Conservation (phyloP, 2,888 invertebrate species). For the Leptopilina syphax region DNA sequence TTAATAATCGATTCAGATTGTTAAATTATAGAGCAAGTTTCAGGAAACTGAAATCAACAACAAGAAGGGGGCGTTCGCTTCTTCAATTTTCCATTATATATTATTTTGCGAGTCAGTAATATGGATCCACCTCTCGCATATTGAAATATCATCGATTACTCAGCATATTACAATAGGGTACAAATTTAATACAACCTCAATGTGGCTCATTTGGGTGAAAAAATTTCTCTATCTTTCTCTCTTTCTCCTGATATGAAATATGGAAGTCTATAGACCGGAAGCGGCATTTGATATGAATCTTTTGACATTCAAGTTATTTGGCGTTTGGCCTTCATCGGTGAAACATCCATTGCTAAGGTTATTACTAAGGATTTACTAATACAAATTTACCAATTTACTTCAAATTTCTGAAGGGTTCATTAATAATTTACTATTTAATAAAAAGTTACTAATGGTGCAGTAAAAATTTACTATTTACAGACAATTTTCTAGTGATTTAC, state of each 20-base stretch:
- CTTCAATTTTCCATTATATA: neutral
- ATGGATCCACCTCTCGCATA: neutral
- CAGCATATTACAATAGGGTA: neutral
- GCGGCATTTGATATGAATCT: neutral
- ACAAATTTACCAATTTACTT: too few relatives aligned
- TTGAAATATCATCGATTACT: neutral
- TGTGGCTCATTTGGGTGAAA: neutral
- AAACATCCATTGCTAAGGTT: neutral
- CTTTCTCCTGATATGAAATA: neutral
- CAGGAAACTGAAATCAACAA: neutral
- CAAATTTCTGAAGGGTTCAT: too few relatives aligned
- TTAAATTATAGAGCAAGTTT: conserved; percentile 8
- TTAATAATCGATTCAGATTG: neutral
- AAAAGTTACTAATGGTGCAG: too few relatives aligned
- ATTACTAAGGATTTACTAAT: too few relatives aligned
- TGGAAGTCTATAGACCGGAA: conserved; percentile 4
- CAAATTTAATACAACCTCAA: neutral
- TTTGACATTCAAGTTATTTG: neutral
- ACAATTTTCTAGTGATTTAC: too few relatives aligned
- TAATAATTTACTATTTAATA: too few relatives aligned
- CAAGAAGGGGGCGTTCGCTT: neutral
- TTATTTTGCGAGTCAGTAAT: neutral
- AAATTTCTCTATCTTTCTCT: too few relatives aligned
- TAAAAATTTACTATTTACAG: too few relatives aligned
- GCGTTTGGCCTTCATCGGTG: neutral